Evolutionary conservation across 2,888 invertebrate species (phyloP).

Genomic region (Lithophane semibrunnea): DNA sequence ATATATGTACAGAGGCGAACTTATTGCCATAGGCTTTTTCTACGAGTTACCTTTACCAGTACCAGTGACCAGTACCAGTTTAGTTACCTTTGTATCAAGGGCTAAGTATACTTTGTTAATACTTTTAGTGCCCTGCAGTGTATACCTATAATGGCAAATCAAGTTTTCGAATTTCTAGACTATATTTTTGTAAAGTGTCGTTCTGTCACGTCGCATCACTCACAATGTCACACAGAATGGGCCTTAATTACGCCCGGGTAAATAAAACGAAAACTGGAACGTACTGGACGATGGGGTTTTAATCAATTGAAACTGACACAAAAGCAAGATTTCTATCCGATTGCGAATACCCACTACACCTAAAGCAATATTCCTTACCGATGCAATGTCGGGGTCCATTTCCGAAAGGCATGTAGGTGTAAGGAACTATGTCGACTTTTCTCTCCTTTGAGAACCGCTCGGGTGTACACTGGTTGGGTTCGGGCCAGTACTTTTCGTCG

Average conservation of each 20-base stretch:
- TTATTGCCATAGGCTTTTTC: too few relatives aligned
- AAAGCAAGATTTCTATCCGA: neutral
- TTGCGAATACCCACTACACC: neutral
- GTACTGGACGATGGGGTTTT: too few relatives aligned
- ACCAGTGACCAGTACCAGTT: too few relatives aligned
- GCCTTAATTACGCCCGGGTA: neutral
- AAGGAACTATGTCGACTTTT: slow-evolving; percentile 76
- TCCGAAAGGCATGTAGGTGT: slow-evolving; percentile 85
- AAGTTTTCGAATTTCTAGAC: neutral
- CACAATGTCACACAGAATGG: neutral
- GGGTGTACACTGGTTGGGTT: slow-evolving; percentile 75
- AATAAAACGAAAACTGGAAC: neutral
- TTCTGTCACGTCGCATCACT: neutral
- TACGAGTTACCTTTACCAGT: too few relatives aligned
- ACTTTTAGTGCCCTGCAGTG: neutral
- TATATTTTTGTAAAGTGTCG: too few relatives aligned
- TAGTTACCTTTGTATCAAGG: neutral
- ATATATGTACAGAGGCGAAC: too few relatives aligned
- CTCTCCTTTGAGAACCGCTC: slow-evolving; percentile 75
- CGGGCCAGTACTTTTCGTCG: slow-evolving; percentile 82
- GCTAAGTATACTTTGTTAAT: neutral
- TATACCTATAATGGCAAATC: neutral
- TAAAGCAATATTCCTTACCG: slow-evolving; percentile 70
- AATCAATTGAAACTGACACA: neutral
- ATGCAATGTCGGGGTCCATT: slow-evolving; percentile 86